Evolutionary conservation across 2,113 vertebrate species (phyloP).

Genomic region (Phyllopteryx taeniolatus): DNA sequence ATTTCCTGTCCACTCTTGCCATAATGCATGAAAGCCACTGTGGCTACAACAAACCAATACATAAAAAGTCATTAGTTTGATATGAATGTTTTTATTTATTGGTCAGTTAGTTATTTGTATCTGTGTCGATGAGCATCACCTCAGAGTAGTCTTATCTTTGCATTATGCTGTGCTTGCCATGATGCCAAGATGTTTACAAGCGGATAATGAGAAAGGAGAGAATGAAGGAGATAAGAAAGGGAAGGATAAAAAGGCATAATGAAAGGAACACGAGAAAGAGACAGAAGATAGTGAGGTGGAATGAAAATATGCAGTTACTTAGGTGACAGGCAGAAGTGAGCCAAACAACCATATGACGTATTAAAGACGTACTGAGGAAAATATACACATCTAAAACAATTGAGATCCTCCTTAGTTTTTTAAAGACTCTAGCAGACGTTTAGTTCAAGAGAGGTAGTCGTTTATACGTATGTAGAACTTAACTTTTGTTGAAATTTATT

Average conservation of each 20-base stretch:
- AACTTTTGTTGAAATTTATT: too few species aligned
- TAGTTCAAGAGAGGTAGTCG: too few species aligned
- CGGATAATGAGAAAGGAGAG: not conserved
- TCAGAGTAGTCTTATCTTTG: not conserved
- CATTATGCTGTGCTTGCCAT: not conserved
- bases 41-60: not conserved
- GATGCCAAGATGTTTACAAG: not conserved
- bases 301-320: not conserved
- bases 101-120: slow-evolving; percentile 2
- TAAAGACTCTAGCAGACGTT: too few species aligned
- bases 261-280: not conserved
- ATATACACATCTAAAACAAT: too few species aligned
- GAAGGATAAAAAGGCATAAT: not conserved
- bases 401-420: too few species aligned
- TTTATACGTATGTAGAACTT: too few species aligned
- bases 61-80: not conserved
- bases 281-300: not conserved
- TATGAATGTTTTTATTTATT: not conserved
- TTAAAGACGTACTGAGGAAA: too few species aligned
- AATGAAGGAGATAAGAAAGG: not conserved
- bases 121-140: not conserved
- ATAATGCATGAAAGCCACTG: slow-evolving; percentile 37
- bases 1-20: slow-evolving; percentile 4
- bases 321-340: not conserved
- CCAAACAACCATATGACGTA: not conserved